Base-by-base conservation (phyloP, 1,140 invertebrate genomes). In the Microplitis mediator region DNA sequence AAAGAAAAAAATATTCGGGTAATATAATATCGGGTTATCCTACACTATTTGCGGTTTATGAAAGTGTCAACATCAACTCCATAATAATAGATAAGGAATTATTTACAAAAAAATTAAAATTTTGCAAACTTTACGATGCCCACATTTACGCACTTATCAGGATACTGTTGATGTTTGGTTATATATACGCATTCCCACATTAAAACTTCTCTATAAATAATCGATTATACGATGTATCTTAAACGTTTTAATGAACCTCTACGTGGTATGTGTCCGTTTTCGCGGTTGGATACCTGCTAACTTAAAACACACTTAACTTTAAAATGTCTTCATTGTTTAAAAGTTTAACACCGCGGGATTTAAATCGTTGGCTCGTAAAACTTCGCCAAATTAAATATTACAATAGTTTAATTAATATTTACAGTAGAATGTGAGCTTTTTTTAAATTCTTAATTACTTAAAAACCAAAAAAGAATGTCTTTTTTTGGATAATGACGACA, bases 191-290 rank as follows among this genome's bases (percentile, higher is more conserved):
- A 56, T 72, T 77, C 74, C 72, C 73, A 79, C 72, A 75, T 78
- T 79, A 77, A 77, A 79, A 77, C 79, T 77, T 78, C 79, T 74
- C 79, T 78, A 81, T 83, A 83, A 83, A 82, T 83, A 83, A 83
- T 82, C 81, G 78, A 81, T 82, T 83, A 82, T 83, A 82, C 77
- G 81, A 77, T 54, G 67, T 68, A 56, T 73, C 76, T 81, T 81
- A 82, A 82, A 80, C 64, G 78, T 76, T 79, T 80, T 81, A 82
- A 82, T 81, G 78, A 83, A 76, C 76, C 74, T 50, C 39, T 45
- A 34, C 62, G 71, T 58, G 72, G 62, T 64, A 35, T 39, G 32
- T 64, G 6, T 45, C 32, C 16, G 32, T 64, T 64, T 39, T 35
- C 60, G 16, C 60, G 39, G 39, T 45, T 45, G 39, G 39, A 45